Base-by-base conservation (phyloP, 2,888 invertebrate genomes). In the Tenthredo notha region DNA sequence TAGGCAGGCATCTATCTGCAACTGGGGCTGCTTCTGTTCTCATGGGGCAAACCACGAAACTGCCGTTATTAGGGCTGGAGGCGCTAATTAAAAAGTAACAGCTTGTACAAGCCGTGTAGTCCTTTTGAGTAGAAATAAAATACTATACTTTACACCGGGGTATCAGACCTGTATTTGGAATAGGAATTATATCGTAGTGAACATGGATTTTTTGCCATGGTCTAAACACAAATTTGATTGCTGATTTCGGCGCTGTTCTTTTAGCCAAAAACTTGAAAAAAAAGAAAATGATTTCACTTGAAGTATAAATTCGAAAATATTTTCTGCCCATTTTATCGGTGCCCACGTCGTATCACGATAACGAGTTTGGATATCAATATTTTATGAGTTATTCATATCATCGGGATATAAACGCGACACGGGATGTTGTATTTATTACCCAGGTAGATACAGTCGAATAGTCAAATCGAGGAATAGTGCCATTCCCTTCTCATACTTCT, bases 71-170 rank as follows among this genome's bases (percentile, higher is more conserved):
- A 58, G 40, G 80, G 61, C 37, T 80, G 5, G 21, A 47, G 61
- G 80, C 85, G 82, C 85, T 88, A 88, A 88, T 87, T 88, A 88
- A 88, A 87, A 88, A 87, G 80, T 86, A 85, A 85, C 86, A 88
- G 86, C 86, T 86, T 86, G 87, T 85, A 25, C 61, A 61, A 12
- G 21, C 25, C 10, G 87, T 85, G 87, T 87, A 84, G 86, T 87
- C 85, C 85, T 85, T 82, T 86, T 86, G 80, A 43, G 47, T 70
- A 37, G 40, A 25, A 29, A 67, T 18, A 33, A 43, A 65, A 83
- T 47, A 10, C 33, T 18, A 25, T 33, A 67, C 25, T 70, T 67
- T 29, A 1, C 82, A 50, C 15, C 29, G 50, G 21, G 18, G 21
- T 80, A 25, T 29, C 29, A 33, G 5, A 29, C 25, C 65, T 33